A percentile compares a stretch with the other conserved stretches of the same genome.
Evolutionary conservation across 2,797 vertebrate genomes (phyloP).

Genomic region (Babyrousa celebensis): DNA sequence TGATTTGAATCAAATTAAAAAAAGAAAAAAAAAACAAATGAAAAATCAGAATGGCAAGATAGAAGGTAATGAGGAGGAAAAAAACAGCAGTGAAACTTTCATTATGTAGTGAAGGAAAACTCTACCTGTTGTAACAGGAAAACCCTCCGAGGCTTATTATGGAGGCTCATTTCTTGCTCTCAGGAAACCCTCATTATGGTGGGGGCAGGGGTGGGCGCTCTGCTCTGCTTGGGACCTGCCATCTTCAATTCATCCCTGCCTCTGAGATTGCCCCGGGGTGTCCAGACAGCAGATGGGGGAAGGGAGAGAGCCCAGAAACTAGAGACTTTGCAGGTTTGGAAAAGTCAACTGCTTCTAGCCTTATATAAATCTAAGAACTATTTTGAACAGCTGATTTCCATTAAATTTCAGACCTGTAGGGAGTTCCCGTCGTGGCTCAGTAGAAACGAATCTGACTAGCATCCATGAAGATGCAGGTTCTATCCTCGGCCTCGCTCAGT

Average conservation of each 20-base stretch:
- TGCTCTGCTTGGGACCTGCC: not conserved
- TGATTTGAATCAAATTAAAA: not conserved
- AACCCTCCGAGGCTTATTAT: not conserved
- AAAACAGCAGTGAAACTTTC: not conserved
- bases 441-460: too few relatives aligned
- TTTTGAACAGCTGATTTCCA: not conserved
- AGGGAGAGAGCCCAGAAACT: not conserved
- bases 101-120: not conserved
- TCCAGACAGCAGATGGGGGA: not conserved
- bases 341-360: not conserved
- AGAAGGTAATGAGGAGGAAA: not conserved
- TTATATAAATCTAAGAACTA: not conserved
- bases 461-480: too few relatives aligned
- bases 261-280: not conserved
- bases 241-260: not conserved
- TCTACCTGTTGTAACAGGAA: not conserved
- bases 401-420: not conserved
- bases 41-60: not conserved
- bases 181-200: too few relatives aligned
- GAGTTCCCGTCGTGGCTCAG: too few relatives aligned
- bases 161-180: not conserved
- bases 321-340: not conserved
- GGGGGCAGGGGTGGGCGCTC: too few relatives aligned
- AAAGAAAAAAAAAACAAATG: not conserved
- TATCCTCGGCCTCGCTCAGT: too few relatives aligned